Evolutionary conservation across 2,113 vertebrate species (phyloP).

Genomic region (Thamnophis sirtalis): DNA sequence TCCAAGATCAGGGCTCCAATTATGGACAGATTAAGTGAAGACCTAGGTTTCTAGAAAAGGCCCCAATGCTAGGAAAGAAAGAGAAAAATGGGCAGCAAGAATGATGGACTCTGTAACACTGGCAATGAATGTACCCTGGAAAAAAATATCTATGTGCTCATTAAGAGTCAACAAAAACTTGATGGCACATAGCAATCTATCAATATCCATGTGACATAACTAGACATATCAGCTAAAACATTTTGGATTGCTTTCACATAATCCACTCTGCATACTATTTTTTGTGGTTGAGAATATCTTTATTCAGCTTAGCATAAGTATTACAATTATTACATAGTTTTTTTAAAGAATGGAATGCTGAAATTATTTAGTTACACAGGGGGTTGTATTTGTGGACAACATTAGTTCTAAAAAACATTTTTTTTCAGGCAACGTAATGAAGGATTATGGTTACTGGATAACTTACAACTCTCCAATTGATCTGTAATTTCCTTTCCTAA

Average conservation of each 20-base stretch:
- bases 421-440: not conserved
- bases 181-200: not conserved
- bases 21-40: not conserved
- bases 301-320: not conserved
- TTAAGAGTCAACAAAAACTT: not conserved
- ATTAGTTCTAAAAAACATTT: not conserved
- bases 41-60: not conserved
- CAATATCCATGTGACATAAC: not conserved
- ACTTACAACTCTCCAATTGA: not conserved
- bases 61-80: not conserved
- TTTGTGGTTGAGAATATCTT: not conserved
- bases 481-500: not conserved
- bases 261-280: not conserved
- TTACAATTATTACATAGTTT: not conserved
- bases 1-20: not conserved
- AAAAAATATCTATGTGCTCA: not conserved
- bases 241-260: not conserved
- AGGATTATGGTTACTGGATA: not conserved
- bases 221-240: not conserved
- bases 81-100: not conserved
- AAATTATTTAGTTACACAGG: not conserved
- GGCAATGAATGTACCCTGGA: not conserved
- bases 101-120: not conserved
- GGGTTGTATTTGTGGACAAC: not conserved
- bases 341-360: not conserved